A percentile compares a stretch with the other conserved stretches of the same genome.
Evolutionary conservation across 2,113 vertebrate genomes (phyloP).

Genomic region (Synodontis membranacea): DNA sequence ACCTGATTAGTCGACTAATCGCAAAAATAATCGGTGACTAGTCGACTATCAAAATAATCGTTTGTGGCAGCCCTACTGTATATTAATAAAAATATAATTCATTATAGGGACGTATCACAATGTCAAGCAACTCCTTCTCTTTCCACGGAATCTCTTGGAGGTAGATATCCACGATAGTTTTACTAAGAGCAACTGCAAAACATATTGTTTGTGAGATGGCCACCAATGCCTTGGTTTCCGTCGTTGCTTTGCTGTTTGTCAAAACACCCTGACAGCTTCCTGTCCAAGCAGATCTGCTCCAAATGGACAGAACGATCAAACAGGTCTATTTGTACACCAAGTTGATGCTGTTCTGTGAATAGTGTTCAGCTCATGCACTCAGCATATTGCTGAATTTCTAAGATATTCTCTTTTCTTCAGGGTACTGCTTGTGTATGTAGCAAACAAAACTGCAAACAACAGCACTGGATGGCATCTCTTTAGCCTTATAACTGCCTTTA

Average conservation of each 20-base stretch:
- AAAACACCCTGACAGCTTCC: not conserved
- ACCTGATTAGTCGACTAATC: no score
- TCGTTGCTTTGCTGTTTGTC: not conserved
- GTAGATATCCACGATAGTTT: not conserved
- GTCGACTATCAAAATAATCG: no score
- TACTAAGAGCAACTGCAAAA: not conserved
- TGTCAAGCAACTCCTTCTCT: not conserved
- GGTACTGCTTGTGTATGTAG: not conserved
- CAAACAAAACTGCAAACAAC: not conserved
- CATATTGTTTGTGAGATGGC: not conserved
- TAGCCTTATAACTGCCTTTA: not conserved
- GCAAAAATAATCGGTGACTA: no score
- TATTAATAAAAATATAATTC: no score
- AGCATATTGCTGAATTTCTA: not conserved
- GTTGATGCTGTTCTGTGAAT: not conserved
- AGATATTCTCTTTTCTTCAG: not conserved
- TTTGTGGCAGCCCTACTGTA: no score
- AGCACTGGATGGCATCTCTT: not conserved
- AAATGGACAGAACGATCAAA: not conserved
- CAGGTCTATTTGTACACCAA: not conserved
- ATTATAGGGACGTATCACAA: no score
- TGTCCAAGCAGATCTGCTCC: not conserved
- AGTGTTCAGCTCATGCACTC: not conserved
- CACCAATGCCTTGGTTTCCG: not conserved
- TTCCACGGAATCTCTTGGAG: not conserved